These are phyloP conservation scores for Tricholaema leucomelas DNA, from an alignment of 2,113 vertebrate genomes.

Conservation along the genomic window DNA sequence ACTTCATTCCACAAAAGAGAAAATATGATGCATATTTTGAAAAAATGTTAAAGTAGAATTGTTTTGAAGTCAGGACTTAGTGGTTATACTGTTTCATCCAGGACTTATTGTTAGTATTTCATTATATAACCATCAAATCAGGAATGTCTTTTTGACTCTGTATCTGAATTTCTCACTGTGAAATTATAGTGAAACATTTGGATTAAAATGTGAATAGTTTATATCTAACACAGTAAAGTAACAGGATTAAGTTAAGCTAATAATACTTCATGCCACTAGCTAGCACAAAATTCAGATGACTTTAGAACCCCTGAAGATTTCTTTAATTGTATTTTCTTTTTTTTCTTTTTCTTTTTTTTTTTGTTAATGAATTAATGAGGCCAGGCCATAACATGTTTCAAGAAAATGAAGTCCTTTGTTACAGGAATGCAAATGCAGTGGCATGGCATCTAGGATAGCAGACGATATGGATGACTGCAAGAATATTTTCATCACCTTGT, in stretches of 20 bases:
- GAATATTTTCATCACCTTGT: slow-evolving; percentile 19
- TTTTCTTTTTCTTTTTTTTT: slow-evolving; percentile 71
- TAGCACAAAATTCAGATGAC: slow-evolving; percentile 61
- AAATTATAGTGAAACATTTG: slow-evolving; percentile 11
- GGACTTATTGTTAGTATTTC: not conserved
- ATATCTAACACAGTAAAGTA: slow-evolving; percentile 30
- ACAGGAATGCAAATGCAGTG: slow-evolving; percentile 40
- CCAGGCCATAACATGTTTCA: slow-evolving; percentile 63
- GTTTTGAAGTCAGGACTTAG: not conserved
- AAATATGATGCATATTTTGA: not conserved
- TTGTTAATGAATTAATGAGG: slow-evolving; percentile 72
- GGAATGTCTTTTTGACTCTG: not conserved
- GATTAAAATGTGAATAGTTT: slow-evolving; percentile 38
- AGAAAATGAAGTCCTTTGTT: slow-evolving; percentile 71
- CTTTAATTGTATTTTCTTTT: slow-evolving; percentile 72
- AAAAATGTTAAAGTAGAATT: not conserved
- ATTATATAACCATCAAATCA: not conserved
- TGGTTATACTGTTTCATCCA: not conserved
- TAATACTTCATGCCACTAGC: slow-evolving; percentile 46
- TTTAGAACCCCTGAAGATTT: slow-evolving; percentile 68
- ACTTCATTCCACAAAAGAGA: not conserved
- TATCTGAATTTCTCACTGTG: slow-evolving; percentile 2
- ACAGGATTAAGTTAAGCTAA: slow-evolving; percentile 65
- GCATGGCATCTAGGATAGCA: not conserved
- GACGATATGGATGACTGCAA: not conserved